Evolutionary conservation across 2,888 invertebrate species (phyloP).

Genomic region (Hartigia nigra): DNA sequence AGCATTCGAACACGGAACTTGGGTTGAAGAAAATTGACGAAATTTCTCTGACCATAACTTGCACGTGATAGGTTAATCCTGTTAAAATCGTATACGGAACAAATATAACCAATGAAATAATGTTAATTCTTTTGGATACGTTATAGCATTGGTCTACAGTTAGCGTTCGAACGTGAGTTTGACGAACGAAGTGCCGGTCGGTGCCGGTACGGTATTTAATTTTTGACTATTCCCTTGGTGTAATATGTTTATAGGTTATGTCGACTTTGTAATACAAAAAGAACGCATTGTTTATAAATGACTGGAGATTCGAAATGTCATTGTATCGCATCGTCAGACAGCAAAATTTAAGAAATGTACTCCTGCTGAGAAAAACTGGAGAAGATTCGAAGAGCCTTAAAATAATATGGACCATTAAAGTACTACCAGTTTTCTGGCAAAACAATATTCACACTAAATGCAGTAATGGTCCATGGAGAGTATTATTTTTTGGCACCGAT

Average conservation of each 20-base stretch:
- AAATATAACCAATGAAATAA: no score
- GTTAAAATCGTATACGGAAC: no score
- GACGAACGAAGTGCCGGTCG: no score
- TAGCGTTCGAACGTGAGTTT: no score
- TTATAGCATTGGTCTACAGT: no score
- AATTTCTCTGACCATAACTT: no score
- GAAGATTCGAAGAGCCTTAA: neutral
- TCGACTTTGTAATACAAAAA: neutral
- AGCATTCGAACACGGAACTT: no score
- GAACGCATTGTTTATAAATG: neutral
- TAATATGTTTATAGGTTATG: neutral
- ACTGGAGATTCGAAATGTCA: neutral
- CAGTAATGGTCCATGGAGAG: constrained; percentile 66
- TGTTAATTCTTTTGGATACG: no score
- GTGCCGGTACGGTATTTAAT: no score
- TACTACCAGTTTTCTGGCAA: neutral
- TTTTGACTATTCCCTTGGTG: neutral
- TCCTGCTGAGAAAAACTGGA: neutral
- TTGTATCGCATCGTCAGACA: neutral
- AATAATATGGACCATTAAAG: neutral
- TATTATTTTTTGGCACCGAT: constrained; percentile 91
- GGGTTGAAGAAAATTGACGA: no score
- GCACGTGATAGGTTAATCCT: no score
- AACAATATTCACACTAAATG: neutral
- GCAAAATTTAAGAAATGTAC: neutral